Percentiles rank a stretch among this genome's conserved stretches.
Evolutionary conservation across 2,113 vertebrate genomes (phyloP).

Genomic region (Daboia siamensis): DNA sequence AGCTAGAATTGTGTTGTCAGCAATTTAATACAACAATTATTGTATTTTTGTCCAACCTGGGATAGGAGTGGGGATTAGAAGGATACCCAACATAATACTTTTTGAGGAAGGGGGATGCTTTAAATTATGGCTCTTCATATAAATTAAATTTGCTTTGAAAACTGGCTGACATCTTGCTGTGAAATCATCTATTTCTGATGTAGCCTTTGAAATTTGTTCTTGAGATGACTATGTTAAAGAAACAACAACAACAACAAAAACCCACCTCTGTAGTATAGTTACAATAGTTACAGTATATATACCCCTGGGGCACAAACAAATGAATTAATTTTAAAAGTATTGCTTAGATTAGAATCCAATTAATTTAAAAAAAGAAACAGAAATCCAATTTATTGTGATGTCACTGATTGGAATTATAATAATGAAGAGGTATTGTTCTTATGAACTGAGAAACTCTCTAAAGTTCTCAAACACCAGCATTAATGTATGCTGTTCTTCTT

Average conservation of each 20-base stretch:
- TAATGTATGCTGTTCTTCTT: not conserved
- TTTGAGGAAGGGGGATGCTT: not conserved
- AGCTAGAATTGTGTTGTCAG: not conserved
- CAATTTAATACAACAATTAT: not conserved
- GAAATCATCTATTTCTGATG: conserved; percentile 2
- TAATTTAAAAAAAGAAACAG: not conserved
- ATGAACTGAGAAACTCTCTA: not conserved
- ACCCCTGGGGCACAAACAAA: conserved; percentile 13
- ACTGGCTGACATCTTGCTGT: fast-evolving
- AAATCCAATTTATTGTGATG: not conserved
- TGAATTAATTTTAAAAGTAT: not conserved
- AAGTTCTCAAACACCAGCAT: not conserved
- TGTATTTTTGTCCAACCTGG: not conserved
- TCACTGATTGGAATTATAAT: conserved; percentile 19
- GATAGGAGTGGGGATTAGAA: not conserved
- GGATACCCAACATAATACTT: not conserved
- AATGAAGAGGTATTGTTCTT: not conserved
- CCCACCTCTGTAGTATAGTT: not conserved
- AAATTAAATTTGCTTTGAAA: not conserved
- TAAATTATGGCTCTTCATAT: not conserved
- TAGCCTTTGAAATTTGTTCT: conserved; percentile 11
- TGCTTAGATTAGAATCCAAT: conserved; percentile 10
- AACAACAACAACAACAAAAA: not conserved
- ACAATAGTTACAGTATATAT: not conserved
- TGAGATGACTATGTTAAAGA: not conserved